Evolutionary conservation across 2,797 vertebrate genomes (phyloP).

Genomic region (Babyrousa celebensis): DNA sequence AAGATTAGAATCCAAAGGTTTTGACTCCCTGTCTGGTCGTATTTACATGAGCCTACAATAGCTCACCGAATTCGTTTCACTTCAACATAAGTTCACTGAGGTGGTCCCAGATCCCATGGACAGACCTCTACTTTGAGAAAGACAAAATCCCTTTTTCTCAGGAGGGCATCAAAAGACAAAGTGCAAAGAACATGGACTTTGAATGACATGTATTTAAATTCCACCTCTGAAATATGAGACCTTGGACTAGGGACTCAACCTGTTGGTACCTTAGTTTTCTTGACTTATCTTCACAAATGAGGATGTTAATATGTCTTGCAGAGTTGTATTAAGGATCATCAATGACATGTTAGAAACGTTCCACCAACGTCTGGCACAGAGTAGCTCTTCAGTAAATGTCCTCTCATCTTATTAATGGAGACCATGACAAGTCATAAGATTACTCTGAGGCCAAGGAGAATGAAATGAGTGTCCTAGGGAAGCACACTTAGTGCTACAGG

Average conservation of each 20-base stretch:
- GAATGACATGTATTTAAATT: background rate
- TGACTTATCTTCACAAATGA: background rate
- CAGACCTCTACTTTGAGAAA: background rate
- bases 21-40: background rate
- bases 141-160: background rate
- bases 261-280: background rate
- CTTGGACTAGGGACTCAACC: background rate
- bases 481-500: rapidly evolving
- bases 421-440: background rate
- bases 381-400: background rate
- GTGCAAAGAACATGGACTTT: background rate
- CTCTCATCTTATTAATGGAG: background rate
- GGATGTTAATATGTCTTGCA: background rate
- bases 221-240: background rate
- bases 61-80: background rate
- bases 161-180: background rate
- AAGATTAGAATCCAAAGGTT: background rate
- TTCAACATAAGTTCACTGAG: background rate
- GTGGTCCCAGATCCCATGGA: background rate
- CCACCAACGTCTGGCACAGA: background rate
- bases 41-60: background rate
- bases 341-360: background rate
- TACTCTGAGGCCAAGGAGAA: background rate
- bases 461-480: background rate
- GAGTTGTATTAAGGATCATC: background rate